Conservation (phyloP, 2,797 vertebrate genomes). For the Sebastes minor region DNA sequence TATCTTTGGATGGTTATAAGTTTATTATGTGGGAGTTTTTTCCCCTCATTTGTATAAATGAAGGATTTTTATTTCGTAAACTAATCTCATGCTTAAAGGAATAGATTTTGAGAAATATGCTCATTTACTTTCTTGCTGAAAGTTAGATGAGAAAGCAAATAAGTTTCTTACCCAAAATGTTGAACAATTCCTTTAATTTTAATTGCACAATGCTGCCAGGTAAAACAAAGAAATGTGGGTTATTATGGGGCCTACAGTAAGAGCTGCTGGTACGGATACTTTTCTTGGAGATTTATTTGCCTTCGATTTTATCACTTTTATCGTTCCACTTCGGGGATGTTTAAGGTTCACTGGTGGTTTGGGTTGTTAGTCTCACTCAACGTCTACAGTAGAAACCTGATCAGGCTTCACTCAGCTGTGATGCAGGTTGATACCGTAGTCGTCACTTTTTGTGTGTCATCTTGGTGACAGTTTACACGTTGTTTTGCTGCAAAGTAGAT, state of each 20-base stretch:
- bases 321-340: constrained; percentile 15
- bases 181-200: background rate
- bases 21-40: background rate
- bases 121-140: background rate
- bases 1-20: background rate
- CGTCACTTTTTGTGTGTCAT: background rate
- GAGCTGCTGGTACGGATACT: background rate
- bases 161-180: background rate
- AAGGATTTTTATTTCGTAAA: constrained; percentile 9
- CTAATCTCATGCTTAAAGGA: background rate
- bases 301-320: background rate
- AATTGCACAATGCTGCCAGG: background rate
- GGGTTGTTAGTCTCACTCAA: background rate
- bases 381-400: background rate
- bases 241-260: background rate
- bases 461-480: background rate
- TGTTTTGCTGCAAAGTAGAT: constrained; percentile 19
- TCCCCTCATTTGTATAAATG: background rate
- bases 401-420: background rate
- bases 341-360: constrained; percentile 30
- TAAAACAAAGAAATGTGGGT: background rate
- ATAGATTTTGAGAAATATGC: background rate
- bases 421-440: background rate
- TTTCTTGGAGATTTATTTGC: constrained; percentile 13
- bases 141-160: background rate